Conservation (phyloP, 2,113 vertebrate genomes). For the Caloenas nicobarica region DNA sequence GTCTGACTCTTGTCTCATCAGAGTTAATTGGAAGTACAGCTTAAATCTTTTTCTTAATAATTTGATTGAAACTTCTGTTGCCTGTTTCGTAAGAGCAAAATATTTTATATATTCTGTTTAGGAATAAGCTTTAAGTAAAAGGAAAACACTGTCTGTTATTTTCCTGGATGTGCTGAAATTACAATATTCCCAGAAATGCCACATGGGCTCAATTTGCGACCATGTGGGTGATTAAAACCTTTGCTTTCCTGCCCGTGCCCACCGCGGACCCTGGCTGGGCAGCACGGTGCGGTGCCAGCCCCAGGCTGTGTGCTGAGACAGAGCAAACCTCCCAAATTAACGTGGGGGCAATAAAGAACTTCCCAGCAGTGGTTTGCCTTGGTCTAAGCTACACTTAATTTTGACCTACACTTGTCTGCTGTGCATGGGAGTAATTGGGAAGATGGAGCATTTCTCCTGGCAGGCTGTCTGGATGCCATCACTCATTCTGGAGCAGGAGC, state of each 20-base stretch:
- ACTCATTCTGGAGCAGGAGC: neutral
- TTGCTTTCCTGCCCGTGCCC: neutral
- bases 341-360: neutral
- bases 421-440: neutral
- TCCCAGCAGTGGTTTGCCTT: neutral
- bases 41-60: constrained; percentile 10
- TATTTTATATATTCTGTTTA: neutral
- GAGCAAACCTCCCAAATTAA: neutral
- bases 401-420: neutral
- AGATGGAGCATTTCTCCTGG: neutral
- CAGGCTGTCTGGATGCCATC: neutral
- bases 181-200: rapidly evolving
- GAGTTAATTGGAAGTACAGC: constrained; percentile 18
- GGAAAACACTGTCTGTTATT: neutral
- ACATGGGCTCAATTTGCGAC: rapidly evolving
- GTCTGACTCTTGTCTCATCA: neutral
- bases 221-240: neutral
- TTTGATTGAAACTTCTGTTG: neutral
- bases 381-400: neutral
- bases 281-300: neutral
- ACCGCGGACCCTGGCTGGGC: neutral
- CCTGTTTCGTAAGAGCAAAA: neutral
- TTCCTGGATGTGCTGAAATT: neutral
- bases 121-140: neutral
- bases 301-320: neutral